Percentiles rank a stretch among this genome's conserved stretches.
Evolutionary conservation across 2,797 vertebrate species (phyloP).

Genomic region (Mormyrus proboscirostris): DNA sequence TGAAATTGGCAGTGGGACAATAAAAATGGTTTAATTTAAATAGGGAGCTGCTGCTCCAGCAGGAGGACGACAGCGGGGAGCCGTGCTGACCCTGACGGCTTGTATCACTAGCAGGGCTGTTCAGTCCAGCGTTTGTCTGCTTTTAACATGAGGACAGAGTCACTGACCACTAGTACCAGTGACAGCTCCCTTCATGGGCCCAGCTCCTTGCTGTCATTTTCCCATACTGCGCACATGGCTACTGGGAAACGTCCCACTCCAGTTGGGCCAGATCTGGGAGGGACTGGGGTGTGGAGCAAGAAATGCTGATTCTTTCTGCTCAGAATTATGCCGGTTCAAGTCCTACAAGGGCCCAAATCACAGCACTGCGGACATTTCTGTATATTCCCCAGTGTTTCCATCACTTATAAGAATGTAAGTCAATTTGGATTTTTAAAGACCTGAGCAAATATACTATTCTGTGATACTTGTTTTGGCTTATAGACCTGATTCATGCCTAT

Average conservation of each 20-base stretch:
- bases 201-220: not conserved
- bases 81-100: not conserved
- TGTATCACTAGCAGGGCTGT: not conserved
- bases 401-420: not conserved
- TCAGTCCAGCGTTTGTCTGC: not conserved
- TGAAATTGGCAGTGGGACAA: not conserved
- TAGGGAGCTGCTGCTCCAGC: not conserved
- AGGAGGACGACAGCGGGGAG: not conserved
- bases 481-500: not conserved
- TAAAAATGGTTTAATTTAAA: not conserved
- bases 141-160: not conserved
- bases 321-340: too few relatives aligned
- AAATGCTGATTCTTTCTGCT: conserved; percentile 21
- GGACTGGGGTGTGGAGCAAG: conserved; percentile 47
- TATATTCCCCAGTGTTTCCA: conserved; percentile 29
- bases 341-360: conserved; percentile 29
- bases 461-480: not conserved
- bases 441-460: not conserved
- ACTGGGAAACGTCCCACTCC: conserved; percentile 44
- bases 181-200: not conserved
- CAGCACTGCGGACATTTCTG: conserved; percentile 37
- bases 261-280: conserved; percentile 44
- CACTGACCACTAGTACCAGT: not conserved
- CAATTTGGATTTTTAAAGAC: not conserved
- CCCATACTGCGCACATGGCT: conserved; percentile 25